Base-by-base conservation (phyloP, 2,113 vertebrate genomes). In the Etheostoma cragini region DNA sequence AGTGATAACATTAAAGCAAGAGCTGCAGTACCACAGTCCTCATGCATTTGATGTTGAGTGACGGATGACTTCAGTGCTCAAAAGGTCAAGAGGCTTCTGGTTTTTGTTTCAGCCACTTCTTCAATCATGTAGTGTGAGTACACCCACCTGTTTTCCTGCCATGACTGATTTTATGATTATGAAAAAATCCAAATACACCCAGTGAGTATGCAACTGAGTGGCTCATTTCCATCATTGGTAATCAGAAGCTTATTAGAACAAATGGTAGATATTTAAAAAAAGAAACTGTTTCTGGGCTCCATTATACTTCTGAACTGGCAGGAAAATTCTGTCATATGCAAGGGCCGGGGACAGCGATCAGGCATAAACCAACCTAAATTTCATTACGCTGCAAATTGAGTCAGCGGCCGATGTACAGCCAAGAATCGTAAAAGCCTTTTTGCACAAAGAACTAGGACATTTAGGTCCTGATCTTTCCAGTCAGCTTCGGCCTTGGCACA, bases 301-400 rank as follows among this genome's bases (percentile, higher is more conserved):
- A 71, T 77, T 71, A 63, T 57, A 72, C 65, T 67, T 50, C 70
- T 80, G 62, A 84, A 74, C 72, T 78, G 76, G 81, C 75, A 88
- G 56, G 42, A 77, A 82, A 81, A 76, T 52, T 47, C 42, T 72
- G 79, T 54, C 81, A 49, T 24, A 75, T 42, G 64, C 71, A 81
- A 84, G 88, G 83, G 50, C 45, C 1, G 21, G 74, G 72, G 69
- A 72, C 72, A 63, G 21, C 8, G 50, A 85, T 85, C 81, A 62
- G n/a, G 78, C 62, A 35, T 24, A 42, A 71, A 85, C 81, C 88
- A 85, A 87, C 64, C 76, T 42, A 57, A 82, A 89, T 84, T 71
- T 89, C 72, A 88, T 85, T 87, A 91, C 46, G 19, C 56, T 87
- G 81, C 76, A 86, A 86, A 90, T 78, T 84, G 66, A 90, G 72